Percentiles rank a stretch among this genome's conserved stretches.
phyloP scores from a whole-genome alignment of 2,113 vertebrate genomes.

The Recurvirostra avosetta region DNA sequence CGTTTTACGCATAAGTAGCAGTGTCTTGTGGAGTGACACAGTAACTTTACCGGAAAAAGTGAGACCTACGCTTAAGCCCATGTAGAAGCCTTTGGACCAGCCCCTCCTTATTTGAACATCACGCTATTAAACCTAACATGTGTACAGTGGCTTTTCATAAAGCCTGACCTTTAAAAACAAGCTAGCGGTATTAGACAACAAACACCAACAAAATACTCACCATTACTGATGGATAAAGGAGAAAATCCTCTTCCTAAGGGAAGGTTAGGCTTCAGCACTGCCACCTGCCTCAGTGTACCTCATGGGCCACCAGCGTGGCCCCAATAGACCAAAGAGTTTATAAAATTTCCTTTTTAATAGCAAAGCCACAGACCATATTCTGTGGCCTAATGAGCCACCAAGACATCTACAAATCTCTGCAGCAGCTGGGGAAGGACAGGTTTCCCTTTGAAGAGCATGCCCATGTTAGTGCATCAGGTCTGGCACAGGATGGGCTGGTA shows the following conservation, averaged over 20 bases:
- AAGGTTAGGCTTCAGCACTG: not conserved
- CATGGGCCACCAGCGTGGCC: not conserved
- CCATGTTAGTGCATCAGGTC: not conserved
- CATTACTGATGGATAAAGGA: not conserved
- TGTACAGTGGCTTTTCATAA: not conserved
- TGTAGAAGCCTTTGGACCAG: not conserved
- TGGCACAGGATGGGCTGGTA: not conserved
- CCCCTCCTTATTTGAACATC: not conserved
- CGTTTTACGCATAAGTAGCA: not conserved
- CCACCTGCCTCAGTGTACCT: not conserved
- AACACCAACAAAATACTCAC: not conserved
- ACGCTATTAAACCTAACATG: not conserved
- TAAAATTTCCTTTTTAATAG: not conserved
- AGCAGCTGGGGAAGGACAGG: not conserved
- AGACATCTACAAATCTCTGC: not conserved
- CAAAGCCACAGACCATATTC: not conserved
- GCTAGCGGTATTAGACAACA: not conserved
- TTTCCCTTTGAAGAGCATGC: not conserved
- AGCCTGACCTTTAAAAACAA: conserved; percentile 15
- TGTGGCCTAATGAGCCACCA: not conserved
- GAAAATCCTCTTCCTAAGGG: not conserved
- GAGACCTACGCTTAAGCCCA: not conserved
- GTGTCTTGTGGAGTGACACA: not conserved
- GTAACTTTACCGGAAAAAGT: not conserved
- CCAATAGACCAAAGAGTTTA: not conserved